A percentile compares a stretch with the other conserved stretches of the same genome.
phyloP scores from a whole-genome alignment of 2,113 vertebrate species.

The Brevimyrus niger region DNA sequence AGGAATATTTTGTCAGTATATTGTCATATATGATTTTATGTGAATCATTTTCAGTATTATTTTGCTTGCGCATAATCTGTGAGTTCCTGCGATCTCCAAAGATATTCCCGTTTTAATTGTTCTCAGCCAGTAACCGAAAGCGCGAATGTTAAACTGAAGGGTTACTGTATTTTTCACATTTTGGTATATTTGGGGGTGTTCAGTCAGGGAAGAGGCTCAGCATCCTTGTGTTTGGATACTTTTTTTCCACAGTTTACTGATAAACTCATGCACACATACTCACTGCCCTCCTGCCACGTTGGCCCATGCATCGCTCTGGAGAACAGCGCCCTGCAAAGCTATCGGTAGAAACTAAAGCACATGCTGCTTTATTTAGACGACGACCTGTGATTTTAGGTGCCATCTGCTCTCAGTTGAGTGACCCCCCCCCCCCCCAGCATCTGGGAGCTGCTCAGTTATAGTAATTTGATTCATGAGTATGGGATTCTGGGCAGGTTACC shows the following conservation, averaged over 20 bases:
- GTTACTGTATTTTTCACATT: neutral
- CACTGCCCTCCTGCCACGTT: neutral
- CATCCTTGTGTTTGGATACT: neutral
- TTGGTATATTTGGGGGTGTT: neutral
- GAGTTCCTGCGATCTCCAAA: too few relatives aligned
- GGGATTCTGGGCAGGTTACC: neutral
- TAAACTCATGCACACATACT: neutral
- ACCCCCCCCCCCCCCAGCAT: neutral
- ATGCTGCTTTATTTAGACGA: neutral
- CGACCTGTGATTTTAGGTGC: neutral
- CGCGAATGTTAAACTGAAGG: neutral
- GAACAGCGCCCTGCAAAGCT: too few relatives aligned
- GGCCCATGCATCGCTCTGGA: too few relatives aligned
- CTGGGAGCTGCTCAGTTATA: neutral
- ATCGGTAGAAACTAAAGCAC: neutral
- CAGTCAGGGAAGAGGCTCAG: neutral
- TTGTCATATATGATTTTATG: neutral
- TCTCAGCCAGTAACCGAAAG: neutral
- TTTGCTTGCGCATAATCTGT: too few relatives aligned
- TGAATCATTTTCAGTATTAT: too few relatives aligned
- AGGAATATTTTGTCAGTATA: neutral
- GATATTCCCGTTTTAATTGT: too few relatives aligned
- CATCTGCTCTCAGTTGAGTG: neutral
- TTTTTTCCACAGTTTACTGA: neutral
- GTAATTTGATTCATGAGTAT: neutral